These are phyloP conservation scores for Triops cancriformis DNA, from an alignment of 1,140 invertebrate genomes.

Conservation along the genomic window DNA sequence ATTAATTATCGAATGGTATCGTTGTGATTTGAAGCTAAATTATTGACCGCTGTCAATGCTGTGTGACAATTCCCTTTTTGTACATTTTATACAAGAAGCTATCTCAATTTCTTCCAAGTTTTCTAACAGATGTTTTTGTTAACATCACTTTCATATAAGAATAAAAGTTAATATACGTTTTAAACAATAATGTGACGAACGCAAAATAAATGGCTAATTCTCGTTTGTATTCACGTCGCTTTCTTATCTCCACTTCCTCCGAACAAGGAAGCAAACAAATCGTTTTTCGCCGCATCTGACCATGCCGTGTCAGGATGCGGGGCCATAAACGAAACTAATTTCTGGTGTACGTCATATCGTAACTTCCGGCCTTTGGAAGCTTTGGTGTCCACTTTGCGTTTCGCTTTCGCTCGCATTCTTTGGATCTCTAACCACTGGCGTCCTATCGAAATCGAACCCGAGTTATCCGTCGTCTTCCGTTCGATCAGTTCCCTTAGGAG, in stretches of 20 bases:
- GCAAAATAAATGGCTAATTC: background rate
- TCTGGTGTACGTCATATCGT: slow-evolving; percentile 80
- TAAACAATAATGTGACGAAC: no score
- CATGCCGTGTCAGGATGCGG: slow-evolving; percentile 58
- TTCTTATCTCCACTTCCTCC: slow-evolving; percentile 39
- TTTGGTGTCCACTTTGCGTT: slow-evolving; percentile 78
- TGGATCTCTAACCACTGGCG: slow-evolving; percentile 81
- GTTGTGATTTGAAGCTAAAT: no score
- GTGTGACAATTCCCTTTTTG: no score
- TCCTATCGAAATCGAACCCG: slow-evolving; percentile 69
- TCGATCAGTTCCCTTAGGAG: slow-evolving; percentile 85
- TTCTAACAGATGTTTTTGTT: no score
- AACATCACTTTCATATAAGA: no score
- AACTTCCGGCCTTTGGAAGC: slow-evolving; percentile 87
- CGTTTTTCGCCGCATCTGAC: slow-evolving; percentile 67
- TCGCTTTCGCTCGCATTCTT: slow-evolving; percentile 79
- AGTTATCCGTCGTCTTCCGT: slow-evolving; percentile 68
- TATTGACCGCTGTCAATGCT: no score
- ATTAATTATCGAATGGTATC: no score
- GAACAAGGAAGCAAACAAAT: slow-evolving; percentile 75
- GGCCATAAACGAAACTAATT: slow-evolving; percentile 90
- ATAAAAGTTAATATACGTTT: no score
- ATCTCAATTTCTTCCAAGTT: no score
- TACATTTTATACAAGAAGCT: no score
- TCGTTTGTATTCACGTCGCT: background rate